These are phyloP conservation scores for Rhodophaea formosa DNA, from an alignment of 2,888 invertebrate genomes.

Conservation along the genomic window DNA sequence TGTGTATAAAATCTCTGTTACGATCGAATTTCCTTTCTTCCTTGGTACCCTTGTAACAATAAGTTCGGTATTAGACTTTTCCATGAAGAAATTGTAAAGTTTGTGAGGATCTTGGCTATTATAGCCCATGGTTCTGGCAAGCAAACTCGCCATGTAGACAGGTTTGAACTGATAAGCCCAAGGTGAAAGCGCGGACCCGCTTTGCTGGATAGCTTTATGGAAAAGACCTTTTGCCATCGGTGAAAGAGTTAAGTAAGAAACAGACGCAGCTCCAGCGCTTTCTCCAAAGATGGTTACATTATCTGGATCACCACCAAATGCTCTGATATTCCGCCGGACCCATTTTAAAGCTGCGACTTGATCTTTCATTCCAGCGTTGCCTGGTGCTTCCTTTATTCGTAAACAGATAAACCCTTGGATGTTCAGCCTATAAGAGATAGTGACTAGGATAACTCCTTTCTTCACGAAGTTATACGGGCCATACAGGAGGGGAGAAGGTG, in stretches of 20 bases:
- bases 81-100: conserved; percentile 52
- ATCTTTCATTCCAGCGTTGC: conserved; percentile 45
- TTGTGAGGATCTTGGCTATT: conserved; percentile 50
- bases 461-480: conserved; percentile 59
- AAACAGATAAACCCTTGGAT: conserved; percentile 41
- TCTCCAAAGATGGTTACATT: conserved; percentile 58
- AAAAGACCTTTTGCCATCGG: conserved; percentile 65
- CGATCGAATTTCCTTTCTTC: conserved; percentile 43
- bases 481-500: conserved; percentile 46
- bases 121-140: conserved; percentile 56
- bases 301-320: conserved; percentile 45
- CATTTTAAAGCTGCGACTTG: conserved; percentile 44
- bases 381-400: conserved; percentile 42
- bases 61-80: conserved; percentile 52
- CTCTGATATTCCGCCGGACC: conserved; percentile 40
- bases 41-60: conserved; percentile 56
- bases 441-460: conserved; percentile 60
- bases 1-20: conserved; percentile 53
- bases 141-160: conserved; percentile 50
- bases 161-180: conserved; percentile 64
- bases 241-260: conserved; percentile 60
- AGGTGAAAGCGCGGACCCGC: conserved; percentile 57
- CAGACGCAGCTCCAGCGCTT: conserved; percentile 62
- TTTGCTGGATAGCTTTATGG: conserved; percentile 63
- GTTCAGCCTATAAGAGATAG: conserved; percentile 66